phyloP scores from a whole-genome alignment of 1,140 invertebrate genomes.

The Platorchestia sp. region DNA sequence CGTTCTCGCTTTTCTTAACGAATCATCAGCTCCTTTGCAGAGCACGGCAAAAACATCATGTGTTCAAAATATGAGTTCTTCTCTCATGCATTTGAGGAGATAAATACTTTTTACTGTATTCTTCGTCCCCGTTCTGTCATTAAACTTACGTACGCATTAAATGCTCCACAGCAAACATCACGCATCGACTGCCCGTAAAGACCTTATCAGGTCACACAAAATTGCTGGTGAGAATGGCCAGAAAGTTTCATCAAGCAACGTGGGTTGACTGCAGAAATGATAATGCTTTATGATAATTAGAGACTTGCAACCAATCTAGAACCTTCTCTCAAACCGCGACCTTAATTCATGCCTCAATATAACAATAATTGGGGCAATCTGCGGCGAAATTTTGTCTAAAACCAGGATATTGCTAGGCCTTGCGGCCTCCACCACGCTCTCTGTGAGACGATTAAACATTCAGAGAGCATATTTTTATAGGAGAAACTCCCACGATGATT shows the following conservation, averaged over 20 bases:
- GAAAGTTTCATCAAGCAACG: neutral
- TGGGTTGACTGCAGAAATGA: neutral
- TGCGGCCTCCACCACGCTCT: neutral
- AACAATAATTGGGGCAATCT: constrained; percentile 37
- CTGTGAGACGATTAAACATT: neutral
- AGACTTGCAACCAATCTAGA: neutral
- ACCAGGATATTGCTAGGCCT: constrained; percentile 36
- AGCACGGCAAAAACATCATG: too few species aligned
- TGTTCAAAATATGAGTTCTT: neutral
- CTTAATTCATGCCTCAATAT: constrained; percentile 1
- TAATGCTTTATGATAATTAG: neutral
- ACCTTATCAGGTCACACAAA: neutral
- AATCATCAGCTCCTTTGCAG: neutral
- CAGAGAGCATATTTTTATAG: neutral
- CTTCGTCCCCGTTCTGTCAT: neutral
- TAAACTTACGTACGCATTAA: neutral
- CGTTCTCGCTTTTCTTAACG: neutral
- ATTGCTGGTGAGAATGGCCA: neutral
- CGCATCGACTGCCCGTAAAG: neutral
- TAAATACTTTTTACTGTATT: neutral
- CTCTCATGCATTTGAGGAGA: neutral
- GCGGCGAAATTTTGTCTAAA: constrained; percentile 29
- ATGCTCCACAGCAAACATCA: neutral
- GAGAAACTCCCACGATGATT: neutral
- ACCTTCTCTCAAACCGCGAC: neutral